Conservation (phyloP, 2,113 vertebrate genomes). For the Gallinago jamesoni region DNA sequence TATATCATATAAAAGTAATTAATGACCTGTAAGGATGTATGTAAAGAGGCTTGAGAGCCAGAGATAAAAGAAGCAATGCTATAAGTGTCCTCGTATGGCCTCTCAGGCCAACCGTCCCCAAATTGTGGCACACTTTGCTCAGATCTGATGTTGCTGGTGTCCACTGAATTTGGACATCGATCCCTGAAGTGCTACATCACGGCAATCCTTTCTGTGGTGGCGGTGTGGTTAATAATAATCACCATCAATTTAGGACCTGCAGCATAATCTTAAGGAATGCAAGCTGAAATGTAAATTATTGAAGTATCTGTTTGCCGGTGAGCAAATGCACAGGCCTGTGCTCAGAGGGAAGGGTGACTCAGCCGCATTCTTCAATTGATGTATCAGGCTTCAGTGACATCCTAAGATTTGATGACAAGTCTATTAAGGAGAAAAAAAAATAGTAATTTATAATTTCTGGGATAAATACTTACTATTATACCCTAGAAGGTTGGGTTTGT, state of each 20-base stretch:
- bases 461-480: conserved; percentile 25
- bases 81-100: background rate
- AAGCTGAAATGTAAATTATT: background rate
- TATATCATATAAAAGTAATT: background rate
- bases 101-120: background rate
- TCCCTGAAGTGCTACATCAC: background rate
- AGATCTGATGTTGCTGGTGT: background rate
- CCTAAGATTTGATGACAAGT: background rate
- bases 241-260: background rate
- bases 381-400: background rate
- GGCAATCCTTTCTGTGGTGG: background rate
- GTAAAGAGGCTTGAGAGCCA: background rate
- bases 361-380: background rate
- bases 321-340: background rate
- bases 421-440: conserved; percentile 27
- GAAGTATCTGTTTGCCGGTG: background rate
- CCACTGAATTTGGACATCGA: background rate
- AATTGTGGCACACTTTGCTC: background rate
- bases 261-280: background rate
- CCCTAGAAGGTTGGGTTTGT: background rate
- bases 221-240: background rate
- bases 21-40: background rate
- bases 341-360: conserved; percentile 29
- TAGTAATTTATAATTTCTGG: conserved; percentile 30
- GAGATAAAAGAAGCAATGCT: background rate